Conservation (phyloP, 2,888 invertebrate species). For the Microctonus brassicae region DNA sequence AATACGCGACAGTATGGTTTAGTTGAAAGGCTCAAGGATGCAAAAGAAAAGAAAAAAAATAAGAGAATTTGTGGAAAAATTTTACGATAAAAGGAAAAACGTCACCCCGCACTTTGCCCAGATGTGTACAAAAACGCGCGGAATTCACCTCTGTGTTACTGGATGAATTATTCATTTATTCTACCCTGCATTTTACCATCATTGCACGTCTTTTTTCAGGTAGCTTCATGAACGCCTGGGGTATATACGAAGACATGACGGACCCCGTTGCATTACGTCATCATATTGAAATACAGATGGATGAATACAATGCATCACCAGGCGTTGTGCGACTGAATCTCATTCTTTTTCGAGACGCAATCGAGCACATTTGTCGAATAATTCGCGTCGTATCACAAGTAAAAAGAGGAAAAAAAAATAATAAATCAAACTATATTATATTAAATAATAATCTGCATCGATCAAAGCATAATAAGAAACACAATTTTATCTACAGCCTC, state of each 20-base stretch:
- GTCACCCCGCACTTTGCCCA: conserved; percentile 13
- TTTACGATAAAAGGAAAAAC: conserved; percentile 4
- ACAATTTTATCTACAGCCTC: conserved; percentile 70
- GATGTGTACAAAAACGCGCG: conserved; percentile 6
- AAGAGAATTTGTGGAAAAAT: conserved; percentile 24
- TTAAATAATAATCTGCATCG: background rate
- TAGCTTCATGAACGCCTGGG: conserved; percentile 81
- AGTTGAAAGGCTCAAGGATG: too few relatives aligned
- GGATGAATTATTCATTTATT: conserved; percentile 36
- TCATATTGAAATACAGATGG: conserved; percentile 75
- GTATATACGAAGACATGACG: conserved; percentile 84
- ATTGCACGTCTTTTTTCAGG: conserved; percentile 58
- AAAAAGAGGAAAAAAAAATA: conserved; percentile 50
- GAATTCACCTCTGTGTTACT: conserved; percentile 7
- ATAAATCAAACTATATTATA: background rate
- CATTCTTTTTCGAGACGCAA: conserved; percentile 88
- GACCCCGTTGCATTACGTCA: conserved; percentile 74
- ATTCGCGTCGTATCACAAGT: conserved; percentile 84
- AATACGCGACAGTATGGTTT: too few relatives aligned
- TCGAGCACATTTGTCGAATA: conserved; percentile 87
- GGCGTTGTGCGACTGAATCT: conserved; percentile 85
- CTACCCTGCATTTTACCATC: conserved; percentile 12
- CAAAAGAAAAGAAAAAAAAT: background rate
- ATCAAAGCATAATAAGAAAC: background rate
- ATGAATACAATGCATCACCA: conserved; percentile 84